phyloP scores from a whole-genome alignment of 64 coral and sea anemone species.

The Orbicella faveolata region DNA sequence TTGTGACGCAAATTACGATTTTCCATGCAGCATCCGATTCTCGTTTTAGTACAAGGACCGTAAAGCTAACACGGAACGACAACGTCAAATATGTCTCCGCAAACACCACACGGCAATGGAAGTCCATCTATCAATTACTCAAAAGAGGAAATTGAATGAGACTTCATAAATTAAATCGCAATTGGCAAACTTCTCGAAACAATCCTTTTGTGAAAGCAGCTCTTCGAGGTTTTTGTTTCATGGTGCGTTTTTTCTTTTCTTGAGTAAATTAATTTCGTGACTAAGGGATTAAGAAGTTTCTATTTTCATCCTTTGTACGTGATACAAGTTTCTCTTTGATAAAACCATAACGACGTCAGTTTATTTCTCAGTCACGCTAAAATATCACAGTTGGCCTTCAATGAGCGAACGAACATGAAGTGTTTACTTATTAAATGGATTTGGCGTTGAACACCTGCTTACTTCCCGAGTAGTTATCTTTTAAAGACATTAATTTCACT shows the following conservation, averaged over 20 bases:
- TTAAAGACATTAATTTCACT: constrained; percentile 1
- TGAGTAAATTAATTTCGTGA: background rate
- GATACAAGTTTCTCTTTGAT: background rate
- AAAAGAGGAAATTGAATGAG: background rate
- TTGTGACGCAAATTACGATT: too few species aligned
- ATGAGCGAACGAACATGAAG: background rate
- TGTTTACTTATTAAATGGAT: constrained; percentile 16
- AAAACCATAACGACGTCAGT: background rate
- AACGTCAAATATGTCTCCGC: too few species aligned
- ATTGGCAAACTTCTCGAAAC: background rate
- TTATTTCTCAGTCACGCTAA: background rate
- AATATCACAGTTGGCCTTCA: background rate
- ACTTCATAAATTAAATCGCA: background rate
- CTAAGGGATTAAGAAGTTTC: background rate
- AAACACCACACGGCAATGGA: too few species aligned
- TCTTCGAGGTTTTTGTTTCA: background rate
- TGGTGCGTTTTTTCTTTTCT: background rate
- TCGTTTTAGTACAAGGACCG: too few species aligned
- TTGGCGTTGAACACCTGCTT: background rate
- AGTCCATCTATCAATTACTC: background rate
- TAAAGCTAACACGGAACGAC: too few species aligned
- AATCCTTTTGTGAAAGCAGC: background rate
- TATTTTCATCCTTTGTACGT: background rate
- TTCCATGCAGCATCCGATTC: too few species aligned
- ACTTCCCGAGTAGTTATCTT: constrained; percentile 9